Conservation (phyloP, 1,140 invertebrate genomes). For the Bombus fervidus region DNA sequence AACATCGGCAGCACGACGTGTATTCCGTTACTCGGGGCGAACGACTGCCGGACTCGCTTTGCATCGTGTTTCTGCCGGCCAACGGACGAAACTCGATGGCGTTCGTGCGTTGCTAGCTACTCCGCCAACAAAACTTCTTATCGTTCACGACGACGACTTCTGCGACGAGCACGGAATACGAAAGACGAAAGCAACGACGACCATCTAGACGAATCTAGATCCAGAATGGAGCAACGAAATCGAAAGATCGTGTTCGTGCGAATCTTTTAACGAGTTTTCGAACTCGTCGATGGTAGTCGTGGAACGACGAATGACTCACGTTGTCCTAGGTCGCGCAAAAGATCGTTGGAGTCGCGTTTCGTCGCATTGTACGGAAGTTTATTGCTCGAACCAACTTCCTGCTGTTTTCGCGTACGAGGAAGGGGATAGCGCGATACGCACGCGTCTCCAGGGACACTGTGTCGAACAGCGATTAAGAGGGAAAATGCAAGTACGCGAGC, state of each 20-base stretch:
- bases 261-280: slow-evolving; percentile 21
- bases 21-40: slow-evolving; percentile 67
- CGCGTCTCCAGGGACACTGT: neutral
- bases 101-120: neutral
- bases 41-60: slow-evolving; percentile 46
- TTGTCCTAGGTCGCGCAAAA: slow-evolving; percentile 37
- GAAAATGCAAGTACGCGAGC: neutral
- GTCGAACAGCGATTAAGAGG: neutral
- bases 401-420: neutral
- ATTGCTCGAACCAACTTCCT: neutral
- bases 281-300: neutral
- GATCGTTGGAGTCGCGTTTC: neutral
- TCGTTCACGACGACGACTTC: slow-evolving; percentile 22
- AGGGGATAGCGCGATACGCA: neutral
- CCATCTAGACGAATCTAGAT: neutral
- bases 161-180: neutral
- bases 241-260: neutral
- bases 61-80: slow-evolving; percentile 45
- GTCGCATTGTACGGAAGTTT: neutral
- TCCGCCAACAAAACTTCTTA: neutral
- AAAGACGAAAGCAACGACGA: too few species aligned
- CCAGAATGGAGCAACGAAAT: neutral
- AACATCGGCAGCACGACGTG: slow-evolving; percentile 59
- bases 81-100: slow-evolving; percentile 20
- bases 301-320: neutral